Percentiles rank a stretch among this genome's conserved stretches.
These are phyloP conservation scores for Philypnodon macrostomus DNA, from an alignment of 2,797 vertebrate species.

Conservation along the genomic window DNA sequence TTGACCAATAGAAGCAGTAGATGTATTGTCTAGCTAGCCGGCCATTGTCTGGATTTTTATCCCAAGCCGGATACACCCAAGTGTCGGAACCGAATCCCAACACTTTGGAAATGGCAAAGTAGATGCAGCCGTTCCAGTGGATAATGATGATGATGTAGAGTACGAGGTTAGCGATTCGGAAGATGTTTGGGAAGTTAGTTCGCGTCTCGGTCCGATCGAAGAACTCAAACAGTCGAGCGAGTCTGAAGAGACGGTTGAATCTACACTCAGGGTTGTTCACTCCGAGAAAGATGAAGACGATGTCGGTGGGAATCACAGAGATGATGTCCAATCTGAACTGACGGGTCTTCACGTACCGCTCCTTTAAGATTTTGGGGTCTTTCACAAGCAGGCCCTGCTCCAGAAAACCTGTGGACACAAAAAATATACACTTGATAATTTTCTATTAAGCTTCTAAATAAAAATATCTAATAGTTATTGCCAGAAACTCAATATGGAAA, in stretches of 20 bases:
- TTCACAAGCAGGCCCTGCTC: constrained; percentile 93
- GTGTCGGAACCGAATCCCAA: constrained; percentile 89
- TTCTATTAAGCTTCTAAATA: too few relatives aligned
- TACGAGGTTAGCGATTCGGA: constrained; percentile 91
- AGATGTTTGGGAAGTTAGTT: constrained; percentile 94
- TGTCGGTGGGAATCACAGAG: constrained; percentile 87
- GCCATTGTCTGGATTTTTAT: constrained; percentile 67
- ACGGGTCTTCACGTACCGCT: constrained; percentile 76
- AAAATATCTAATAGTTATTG: too few relatives aligned
- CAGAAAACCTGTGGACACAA: constrained; percentile 82
- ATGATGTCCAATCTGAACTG: constrained; percentile 89
- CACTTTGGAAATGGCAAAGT: constrained; percentile 90
- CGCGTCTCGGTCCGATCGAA: constrained; percentile 95
- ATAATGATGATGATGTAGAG: constrained; percentile 95
- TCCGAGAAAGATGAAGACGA: constrained; percentile 83
- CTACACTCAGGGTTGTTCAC: constrained; percentile 86
- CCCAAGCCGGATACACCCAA: constrained; percentile 89
- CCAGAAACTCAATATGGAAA: too few relatives aligned
- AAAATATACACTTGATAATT: not conserved
- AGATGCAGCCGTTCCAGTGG: constrained; percentile 96
- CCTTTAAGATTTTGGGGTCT: constrained; percentile 81
- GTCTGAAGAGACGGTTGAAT: constrained; percentile 90
- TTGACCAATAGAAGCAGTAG: constrained; percentile 96
- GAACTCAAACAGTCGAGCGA: constrained; percentile 89
- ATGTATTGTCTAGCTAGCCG: constrained; percentile 88